phyloP scores from a whole-genome alignment of 2,888 invertebrate genomes.

The Nephrotoma flavescens region DNA sequence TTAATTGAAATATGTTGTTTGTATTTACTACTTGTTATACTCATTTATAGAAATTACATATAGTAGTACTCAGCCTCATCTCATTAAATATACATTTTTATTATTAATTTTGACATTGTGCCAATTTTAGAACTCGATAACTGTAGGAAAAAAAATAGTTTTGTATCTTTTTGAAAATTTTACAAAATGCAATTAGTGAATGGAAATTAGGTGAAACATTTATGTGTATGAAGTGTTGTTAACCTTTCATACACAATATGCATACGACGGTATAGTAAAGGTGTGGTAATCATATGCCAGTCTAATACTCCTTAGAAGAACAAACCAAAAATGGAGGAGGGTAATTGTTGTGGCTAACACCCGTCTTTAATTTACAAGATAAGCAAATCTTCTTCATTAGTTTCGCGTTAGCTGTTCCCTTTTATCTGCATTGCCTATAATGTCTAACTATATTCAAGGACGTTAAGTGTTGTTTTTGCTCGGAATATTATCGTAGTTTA shows the following conservation, averaged over 20 bases:
- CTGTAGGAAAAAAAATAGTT: neutral
- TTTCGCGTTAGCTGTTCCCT: no score
- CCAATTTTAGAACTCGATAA: neutral
- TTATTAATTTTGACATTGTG: neutral
- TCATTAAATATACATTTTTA: neutral
- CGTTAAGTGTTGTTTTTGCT: no score
- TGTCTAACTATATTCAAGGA: no score
- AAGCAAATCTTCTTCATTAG: no score
- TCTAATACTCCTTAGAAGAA: no score
- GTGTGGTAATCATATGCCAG: no score
- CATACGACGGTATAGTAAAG: no score
- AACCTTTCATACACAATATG: neutral
- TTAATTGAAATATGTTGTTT: neutral
- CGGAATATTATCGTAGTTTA: no score
- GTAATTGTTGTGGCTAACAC: no score
- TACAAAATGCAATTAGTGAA: neutral
- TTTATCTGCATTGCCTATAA: no score
- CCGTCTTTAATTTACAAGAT: no score
- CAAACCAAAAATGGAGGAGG: no score
- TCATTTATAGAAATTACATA: neutral
- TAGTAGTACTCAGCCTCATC: neutral
- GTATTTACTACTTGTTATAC: neutral
- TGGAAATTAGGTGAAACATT: neutral
- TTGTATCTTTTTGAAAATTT: neutral
- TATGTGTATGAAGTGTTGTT: neutral